Conservation (phyloP, 2,113 vertebrate genomes). For the Falco punctatus region DNA sequence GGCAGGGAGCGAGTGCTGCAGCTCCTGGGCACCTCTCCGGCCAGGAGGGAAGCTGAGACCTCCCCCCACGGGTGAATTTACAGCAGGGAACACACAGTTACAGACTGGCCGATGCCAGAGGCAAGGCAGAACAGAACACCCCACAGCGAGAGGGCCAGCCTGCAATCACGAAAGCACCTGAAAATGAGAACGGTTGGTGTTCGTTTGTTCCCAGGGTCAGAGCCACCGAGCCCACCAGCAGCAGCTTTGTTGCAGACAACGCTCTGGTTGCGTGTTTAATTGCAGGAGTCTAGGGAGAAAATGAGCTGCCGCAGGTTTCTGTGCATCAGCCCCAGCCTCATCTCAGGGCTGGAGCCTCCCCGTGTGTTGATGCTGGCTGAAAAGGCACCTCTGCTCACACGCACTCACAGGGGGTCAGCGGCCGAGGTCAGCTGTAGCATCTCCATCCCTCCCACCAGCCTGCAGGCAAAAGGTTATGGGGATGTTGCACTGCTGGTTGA, state of each 20-base stretch:
- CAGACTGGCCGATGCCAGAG: accelerated
- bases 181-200: accelerated
- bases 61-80: neutral
- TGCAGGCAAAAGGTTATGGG: accelerated
- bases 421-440: neutral
- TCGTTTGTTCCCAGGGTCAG: accelerated
- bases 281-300: neutral
- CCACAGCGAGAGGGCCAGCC: accelerated
- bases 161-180: neutral
- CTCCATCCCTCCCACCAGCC: neutral
- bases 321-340: neutral
- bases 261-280: no score
- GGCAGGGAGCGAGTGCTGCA: neutral
- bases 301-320: neutral
- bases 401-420: accelerated
- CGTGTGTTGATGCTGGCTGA: neutral
- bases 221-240: accelerated
- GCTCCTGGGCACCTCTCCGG: neutral
- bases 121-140: neutral
- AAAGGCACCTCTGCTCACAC: neutral
- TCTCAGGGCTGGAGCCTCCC: neutral
- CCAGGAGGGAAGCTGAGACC: neutral
- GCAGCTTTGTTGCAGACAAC: neutral
- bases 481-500: accelerated
- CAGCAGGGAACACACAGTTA: neutral